Evolutionary conservation across 2,888 invertebrate genomes (phyloP).

Genomic region (Dexiosoma caninum): DNA sequence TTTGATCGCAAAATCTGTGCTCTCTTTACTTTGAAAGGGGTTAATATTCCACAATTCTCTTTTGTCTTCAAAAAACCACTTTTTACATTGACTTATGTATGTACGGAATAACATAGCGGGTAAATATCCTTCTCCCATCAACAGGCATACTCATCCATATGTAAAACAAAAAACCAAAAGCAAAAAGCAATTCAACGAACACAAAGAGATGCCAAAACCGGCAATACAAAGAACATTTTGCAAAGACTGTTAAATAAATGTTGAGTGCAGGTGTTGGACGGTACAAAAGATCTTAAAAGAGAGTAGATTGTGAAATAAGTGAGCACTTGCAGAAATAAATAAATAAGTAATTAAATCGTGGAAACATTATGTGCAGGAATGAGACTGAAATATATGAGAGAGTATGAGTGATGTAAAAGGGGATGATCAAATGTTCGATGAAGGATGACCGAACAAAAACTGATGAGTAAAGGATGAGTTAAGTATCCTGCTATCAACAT

Average conservation of each 20-base stretch:
- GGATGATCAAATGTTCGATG: constrained; percentile 67
- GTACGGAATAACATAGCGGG: too few species aligned
- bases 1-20: too few species aligned
- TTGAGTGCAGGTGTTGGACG: constrained; percentile 45
- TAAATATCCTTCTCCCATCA: too few species aligned
- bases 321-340: too few species aligned
- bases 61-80: too few species aligned
- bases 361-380: constrained; percentile 25
- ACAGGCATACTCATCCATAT: too few species aligned
- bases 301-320: not conserved
- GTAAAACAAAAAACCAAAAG: constrained; percentile 16
- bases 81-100: too few species aligned
- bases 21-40: too few species aligned
- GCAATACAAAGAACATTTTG: constrained; percentile 37
- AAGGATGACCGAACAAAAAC: constrained; percentile 63
- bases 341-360: too few species aligned
- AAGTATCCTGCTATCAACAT: constrained; percentile 69
- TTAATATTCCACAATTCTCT: too few species aligned
- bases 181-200: constrained; percentile 39
- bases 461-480: constrained; percentile 72
- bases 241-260: not conserved
- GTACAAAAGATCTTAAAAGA: constrained; percentile 48
- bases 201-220: constrained; percentile 38
- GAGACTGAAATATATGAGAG: constrained; percentile 18
- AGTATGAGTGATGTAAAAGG: constrained; percentile 60